Percentiles rank a stretch among this genome's conserved stretches.
Evolutionary conservation across 2,888 invertebrate genomes (phyloP).

Genomic region (Petrolisthes manimaculis): DNA sequence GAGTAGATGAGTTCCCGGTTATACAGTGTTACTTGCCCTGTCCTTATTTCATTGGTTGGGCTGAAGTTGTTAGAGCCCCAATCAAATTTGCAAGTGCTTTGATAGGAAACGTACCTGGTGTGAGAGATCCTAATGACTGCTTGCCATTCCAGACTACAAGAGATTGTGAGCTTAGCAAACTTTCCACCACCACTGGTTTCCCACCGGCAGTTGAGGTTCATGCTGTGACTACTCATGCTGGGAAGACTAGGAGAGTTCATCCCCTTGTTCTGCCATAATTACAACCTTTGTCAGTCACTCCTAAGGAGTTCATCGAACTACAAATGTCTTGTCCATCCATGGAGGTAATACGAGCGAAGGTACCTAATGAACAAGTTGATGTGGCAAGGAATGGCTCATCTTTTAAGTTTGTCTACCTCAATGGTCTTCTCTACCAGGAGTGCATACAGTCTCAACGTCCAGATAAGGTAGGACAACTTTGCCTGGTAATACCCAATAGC

Average conservation of each 20-base stretch:
- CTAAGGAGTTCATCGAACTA: not conserved
- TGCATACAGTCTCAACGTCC: not conserved
- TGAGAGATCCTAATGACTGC: no score
- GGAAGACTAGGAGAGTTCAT: not conserved
- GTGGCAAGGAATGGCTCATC: not conserved
- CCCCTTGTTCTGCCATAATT: not conserved
- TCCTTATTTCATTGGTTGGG: not conserved
- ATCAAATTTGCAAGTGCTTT: not conserved
- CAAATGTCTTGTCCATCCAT: not conserved
- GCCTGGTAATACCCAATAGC: not conserved
- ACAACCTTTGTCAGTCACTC: not conserved
- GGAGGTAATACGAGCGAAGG: not conserved
- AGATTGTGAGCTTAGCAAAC: no score
- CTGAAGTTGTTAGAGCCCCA: no score
- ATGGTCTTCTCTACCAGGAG: constrained; percentile 5
- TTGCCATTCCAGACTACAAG: no score
- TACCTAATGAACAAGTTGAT: not conserved
- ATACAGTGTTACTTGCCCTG: constrained; percentile 17
- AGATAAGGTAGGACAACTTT: not conserved
- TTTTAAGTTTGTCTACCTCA: not conserved
- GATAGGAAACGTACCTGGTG: constrained; percentile 21
- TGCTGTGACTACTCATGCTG: no score
- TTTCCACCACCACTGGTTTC: no score
- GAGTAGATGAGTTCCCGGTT: not conserved
- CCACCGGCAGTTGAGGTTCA: no score